Conservation (phyloP, 2,888 invertebrate species). For the Amiota mariae region DNA sequence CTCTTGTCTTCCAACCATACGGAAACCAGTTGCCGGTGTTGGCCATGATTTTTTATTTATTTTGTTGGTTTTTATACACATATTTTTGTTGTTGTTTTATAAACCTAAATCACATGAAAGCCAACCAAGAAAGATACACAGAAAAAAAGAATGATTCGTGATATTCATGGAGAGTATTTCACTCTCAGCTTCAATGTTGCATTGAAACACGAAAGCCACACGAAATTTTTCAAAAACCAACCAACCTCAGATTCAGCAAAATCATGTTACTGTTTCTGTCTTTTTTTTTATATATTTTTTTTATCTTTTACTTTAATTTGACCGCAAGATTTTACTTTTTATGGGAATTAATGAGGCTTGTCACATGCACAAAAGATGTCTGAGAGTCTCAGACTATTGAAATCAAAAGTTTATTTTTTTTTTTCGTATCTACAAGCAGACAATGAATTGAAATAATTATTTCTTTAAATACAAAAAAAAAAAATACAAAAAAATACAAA, state of each 20-base stretch:
- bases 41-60: constrained; percentile 29
- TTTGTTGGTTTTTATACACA: constrained; percentile 6
- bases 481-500: too few relatives aligned
- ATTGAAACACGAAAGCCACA: constrained; percentile 5
- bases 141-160: constrained; percentile 50
- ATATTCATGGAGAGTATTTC: constrained; percentile 17
- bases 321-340: not conserved
- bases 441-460: too few relatives aligned
- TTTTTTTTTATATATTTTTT: constrained; percentile 4
- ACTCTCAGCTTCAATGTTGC: constrained; percentile 25
- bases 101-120: constrained; percentile 33
- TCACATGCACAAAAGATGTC: not conserved
- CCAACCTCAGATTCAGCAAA: too few relatives aligned
- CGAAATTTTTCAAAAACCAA: not conserved
- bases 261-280: not conserved
- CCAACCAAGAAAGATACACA: constrained; percentile 21
- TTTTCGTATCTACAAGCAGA: too few relatives aligned
- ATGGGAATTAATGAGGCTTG: not conserved
- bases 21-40: constrained; percentile 57
- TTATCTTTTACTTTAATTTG: not conserved
- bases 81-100: constrained; percentile 28
- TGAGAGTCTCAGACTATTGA: too few relatives aligned
- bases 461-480: too few relatives aligned
- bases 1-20: constrained; percentile 41
- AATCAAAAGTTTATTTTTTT: too few relatives aligned